Evolutionary conservation across 2,888 invertebrate genomes (phyloP).

Genomic region (Rhyacophila evoluta): DNA sequence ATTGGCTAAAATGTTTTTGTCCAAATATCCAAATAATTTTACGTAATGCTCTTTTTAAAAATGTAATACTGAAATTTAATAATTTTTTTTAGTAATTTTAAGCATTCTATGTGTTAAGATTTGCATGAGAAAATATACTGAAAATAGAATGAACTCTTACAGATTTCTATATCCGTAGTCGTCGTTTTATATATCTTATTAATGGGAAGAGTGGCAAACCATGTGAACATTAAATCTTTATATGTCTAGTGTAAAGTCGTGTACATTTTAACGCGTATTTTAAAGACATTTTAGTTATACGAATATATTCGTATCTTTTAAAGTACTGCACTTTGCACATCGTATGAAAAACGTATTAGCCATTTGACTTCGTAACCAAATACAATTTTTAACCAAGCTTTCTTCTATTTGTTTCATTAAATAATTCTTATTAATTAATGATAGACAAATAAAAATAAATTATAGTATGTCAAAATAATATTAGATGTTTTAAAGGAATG

Average conservation of each 20-base stretch:
- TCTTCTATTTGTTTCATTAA: no score
- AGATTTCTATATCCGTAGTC: background rate
- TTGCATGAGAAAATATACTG: background rate
- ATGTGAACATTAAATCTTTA: slow-evolving; percentile 7
- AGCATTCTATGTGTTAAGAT: no score
- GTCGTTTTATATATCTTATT: background rate
- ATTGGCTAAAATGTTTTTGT: no score
- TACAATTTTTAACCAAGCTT: no score
- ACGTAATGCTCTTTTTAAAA: no score
- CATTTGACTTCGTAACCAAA: background rate
- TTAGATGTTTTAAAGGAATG: no score
- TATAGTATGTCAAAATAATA: no score
- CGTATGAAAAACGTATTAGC: background rate
- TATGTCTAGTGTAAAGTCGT: slow-evolving; percentile 1
- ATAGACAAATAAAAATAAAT: no score
- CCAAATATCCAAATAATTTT: no score
- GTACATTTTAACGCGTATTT: background rate
- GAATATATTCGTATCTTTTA: background rate
- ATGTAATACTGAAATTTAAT: no score
- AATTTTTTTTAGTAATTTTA: no score
- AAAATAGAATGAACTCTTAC: background rate
- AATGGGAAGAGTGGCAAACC: slow-evolving; percentile 1
- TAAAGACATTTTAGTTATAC: background rate
- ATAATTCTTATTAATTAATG: no score
- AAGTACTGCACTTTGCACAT: background rate